phyloP scores from a whole-genome alignment of 2,113 vertebrate species.

The Microcebus jonahi region DNA sequence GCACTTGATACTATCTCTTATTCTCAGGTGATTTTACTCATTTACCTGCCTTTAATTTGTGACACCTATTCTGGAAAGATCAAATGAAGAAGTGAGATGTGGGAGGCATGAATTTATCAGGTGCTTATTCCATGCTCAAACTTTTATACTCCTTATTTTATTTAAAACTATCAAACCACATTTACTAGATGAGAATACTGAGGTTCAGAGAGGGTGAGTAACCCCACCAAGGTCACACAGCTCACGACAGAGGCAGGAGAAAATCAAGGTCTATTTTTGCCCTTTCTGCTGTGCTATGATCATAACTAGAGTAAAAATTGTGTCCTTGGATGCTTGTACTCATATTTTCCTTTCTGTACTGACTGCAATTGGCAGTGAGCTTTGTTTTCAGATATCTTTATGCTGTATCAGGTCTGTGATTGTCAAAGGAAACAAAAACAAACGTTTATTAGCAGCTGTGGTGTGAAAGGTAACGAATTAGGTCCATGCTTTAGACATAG shows the following conservation, averaged over 20 bases:
- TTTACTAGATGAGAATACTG: background rate
- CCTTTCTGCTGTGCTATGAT: background rate
- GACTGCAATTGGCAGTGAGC: background rate
- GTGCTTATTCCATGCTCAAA: background rate
- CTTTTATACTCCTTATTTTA: background rate
- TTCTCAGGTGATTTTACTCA: background rate
- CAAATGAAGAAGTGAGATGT: background rate
- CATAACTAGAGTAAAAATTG: background rate
- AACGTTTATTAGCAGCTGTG: background rate
- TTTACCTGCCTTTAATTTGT: background rate
- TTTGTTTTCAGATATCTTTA: background rate
- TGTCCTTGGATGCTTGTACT: background rate
- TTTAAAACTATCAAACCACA: background rate
- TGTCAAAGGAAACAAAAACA: background rate
- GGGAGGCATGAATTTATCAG: background rate
- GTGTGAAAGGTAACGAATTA: background rate
- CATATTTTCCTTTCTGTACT: background rate
- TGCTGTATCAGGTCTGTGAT: background rate
- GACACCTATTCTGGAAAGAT: background rate
- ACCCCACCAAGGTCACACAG: background rate
- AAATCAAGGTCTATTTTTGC: background rate
- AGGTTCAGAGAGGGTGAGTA: background rate
- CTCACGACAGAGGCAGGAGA: background rate
- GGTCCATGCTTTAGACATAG: background rate
- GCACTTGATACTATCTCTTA: background rate